Evolutionary conservation across 2,113 vertebrate genomes (phyloP).

Genomic region (Macaca nemestrina): DNA sequence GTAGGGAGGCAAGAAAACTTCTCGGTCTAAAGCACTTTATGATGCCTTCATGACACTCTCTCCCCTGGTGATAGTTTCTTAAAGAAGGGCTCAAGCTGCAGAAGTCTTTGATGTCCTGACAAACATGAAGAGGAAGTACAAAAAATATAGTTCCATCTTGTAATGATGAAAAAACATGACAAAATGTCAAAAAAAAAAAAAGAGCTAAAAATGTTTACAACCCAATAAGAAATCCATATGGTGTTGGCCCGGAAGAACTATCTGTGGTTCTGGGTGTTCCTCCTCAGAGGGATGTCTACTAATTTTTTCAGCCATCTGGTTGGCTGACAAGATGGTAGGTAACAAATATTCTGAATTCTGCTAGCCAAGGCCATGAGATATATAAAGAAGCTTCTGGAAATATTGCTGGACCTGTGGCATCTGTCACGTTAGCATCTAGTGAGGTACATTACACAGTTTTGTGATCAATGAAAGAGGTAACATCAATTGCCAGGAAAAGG

Average conservation of each 20-base stretch:
- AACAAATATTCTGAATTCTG: constrained; percentile 44
- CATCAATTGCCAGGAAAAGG: not conserved
- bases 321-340: constrained; percentile 26
- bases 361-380: not conserved
- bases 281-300: not conserved
- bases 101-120: not conserved
- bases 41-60: not conserved
- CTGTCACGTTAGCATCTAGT: constrained; percentile 32
- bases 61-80: not conserved
- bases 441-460: not conserved
- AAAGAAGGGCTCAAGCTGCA: not conserved
- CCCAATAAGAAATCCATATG: not conserved
- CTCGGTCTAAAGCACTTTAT: not conserved
- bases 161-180: not conserved
- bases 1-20: not conserved
- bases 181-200: not conserved
- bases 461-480: not conserved
- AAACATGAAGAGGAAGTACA: not conserved
- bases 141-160: not conserved
- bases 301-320: not conserved
- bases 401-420: not conserved
- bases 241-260: not conserved
- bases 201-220: not conserved
- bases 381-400: constrained; percentile 46
- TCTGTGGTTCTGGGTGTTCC: constrained; percentile 8